A percentile compares a stretch with the other conserved stretches of the same genome.
Evolutionary conservation across 30 jellyfish, hydroid and myxozoan genomes (phyloP).

Genomic region (Mastigias papua): DNA sequence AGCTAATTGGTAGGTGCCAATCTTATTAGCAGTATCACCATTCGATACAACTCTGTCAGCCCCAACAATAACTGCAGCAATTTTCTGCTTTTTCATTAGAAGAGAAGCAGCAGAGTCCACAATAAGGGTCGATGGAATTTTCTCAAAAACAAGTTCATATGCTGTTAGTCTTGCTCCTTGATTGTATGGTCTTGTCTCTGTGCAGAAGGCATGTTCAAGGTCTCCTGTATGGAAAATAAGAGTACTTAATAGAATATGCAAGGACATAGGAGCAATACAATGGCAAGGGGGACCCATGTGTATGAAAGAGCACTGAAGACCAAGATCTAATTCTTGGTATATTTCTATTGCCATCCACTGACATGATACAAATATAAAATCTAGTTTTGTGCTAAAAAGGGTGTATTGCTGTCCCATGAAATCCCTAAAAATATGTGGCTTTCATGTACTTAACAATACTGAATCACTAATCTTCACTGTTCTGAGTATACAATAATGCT

Average conservation of each 20-base stretch:
- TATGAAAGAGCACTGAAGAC: too few species aligned
- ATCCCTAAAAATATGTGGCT: too few species aligned
- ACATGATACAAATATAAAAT: too few species aligned
- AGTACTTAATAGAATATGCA: neutral
- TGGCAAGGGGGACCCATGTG: too few species aligned
- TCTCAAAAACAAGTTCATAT: slow-evolving; percentile 83
- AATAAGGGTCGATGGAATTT: slow-evolving; percentile 87
- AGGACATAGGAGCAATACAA: too few species aligned
- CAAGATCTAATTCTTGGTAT: too few species aligned
- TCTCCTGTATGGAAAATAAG: slow-evolving; percentile 1
- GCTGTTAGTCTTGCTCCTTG: slow-evolving; percentile 99
- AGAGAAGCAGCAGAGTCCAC: slow-evolving; percentile 93
- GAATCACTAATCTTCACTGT: too few species aligned
- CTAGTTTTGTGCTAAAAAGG: too few species aligned
- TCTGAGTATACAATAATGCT: too few species aligned
- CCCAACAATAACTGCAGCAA: slow-evolving; percentile 93
- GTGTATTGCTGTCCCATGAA: too few species aligned
- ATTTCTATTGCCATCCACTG: too few species aligned
- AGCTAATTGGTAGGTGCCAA: slow-evolving; percentile 96
- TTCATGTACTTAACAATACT: too few species aligned
- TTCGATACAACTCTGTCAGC: slow-evolving; percentile 96
- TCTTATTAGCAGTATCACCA: slow-evolving; percentile 98
- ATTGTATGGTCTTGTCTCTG: slow-evolving; percentile 97
- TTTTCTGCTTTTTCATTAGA: slow-evolving; percentile 73
- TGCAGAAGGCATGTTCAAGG: slow-evolving; percentile 82